phyloP scores from a whole-genome alignment of 2,888 invertebrate genomes.

The Urechis unicinctus region DNA sequence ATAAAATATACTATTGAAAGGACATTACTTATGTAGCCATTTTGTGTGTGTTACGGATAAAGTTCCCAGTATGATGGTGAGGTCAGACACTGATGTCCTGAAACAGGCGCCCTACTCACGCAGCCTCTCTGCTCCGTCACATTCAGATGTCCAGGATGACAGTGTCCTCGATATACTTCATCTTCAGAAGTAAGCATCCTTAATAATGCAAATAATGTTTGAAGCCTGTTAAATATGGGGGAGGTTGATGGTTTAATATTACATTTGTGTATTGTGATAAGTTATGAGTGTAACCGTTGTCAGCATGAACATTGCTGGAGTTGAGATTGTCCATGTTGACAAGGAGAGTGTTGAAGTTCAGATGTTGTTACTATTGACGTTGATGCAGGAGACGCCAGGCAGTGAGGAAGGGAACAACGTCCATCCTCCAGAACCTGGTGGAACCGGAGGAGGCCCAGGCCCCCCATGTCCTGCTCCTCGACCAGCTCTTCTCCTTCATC shows the following conservation, averaged over 20 bases:
- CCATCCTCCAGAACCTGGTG: slow-evolving; percentile 37
- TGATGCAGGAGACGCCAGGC: slow-evolving; percentile 29
- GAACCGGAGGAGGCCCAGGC: slow-evolving; percentile 34
- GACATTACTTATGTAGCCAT: no score
- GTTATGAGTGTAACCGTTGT: no score
- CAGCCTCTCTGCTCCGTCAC: slow-evolving; percentile 42
- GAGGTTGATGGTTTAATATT: no score
- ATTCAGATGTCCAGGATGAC: slow-evolving; percentile 35
- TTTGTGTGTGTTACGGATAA: no score
- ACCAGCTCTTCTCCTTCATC: slow-evolving; percentile 47
- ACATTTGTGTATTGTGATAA: no score
- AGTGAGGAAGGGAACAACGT: slow-evolving; percentile 27
- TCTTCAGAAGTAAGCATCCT: slow-evolving; percentile 28
- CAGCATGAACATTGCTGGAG: no score
- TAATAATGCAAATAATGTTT: not conserved
- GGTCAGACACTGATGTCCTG: slow-evolving; percentile 42
- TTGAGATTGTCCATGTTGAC: no score
- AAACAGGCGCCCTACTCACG: slow-evolving; percentile 26
- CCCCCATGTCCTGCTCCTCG: slow-evolving; percentile 41
- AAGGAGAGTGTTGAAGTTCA: no score
- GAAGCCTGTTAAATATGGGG: no score
- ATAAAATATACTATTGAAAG: no score
- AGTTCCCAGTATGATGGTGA: slow-evolving; percentile 29
- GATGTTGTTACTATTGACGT: not conserved
- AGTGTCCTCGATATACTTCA: slow-evolving; percentile 33